Evolutionary conservation across 2,797 vertebrate genomes (phyloP).

Genomic region (Psittacula derbiana): DNA sequence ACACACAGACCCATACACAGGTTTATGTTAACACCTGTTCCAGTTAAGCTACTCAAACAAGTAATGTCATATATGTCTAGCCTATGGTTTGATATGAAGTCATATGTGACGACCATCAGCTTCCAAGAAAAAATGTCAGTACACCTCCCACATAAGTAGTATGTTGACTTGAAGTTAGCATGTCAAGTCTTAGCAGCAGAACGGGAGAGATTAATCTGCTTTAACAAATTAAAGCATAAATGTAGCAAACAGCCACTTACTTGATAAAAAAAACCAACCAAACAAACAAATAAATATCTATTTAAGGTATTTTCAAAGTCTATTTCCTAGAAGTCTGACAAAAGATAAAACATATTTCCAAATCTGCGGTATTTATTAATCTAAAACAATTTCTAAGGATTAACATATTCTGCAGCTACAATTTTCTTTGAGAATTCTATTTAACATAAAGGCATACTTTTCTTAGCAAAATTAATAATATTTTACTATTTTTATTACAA

Average conservation of each 20-base stretch:
- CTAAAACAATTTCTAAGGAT: not conserved
- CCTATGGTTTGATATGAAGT: not conserved
- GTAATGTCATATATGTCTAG: not conserved
- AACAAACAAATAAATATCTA: not conserved
- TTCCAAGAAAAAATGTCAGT: not conserved
- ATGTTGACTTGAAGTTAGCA: not conserved
- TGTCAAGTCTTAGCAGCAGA: not conserved
- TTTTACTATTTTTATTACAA: not conserved
- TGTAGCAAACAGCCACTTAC: not conserved
- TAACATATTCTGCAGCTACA: not conserved
- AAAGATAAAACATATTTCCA: not conserved
- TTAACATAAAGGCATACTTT: not conserved
- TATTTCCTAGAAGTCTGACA: not conserved
- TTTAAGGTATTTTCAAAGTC: not conserved
- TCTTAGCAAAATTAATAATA: not conserved
- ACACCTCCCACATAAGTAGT: not conserved
- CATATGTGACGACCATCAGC: not conserved
- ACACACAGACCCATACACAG: not conserved
- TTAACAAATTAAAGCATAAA: not conserved
- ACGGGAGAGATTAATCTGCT: not conserved
- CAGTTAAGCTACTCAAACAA: not conserved
- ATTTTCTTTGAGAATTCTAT: not conserved
- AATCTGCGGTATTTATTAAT: not conserved
- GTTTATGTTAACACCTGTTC: not conserved
- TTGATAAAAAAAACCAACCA: not conserved